These are phyloP conservation scores for Abrostola triplasia DNA, from an alignment of 2,888 invertebrate genomes.

Conservation along the genomic window DNA sequence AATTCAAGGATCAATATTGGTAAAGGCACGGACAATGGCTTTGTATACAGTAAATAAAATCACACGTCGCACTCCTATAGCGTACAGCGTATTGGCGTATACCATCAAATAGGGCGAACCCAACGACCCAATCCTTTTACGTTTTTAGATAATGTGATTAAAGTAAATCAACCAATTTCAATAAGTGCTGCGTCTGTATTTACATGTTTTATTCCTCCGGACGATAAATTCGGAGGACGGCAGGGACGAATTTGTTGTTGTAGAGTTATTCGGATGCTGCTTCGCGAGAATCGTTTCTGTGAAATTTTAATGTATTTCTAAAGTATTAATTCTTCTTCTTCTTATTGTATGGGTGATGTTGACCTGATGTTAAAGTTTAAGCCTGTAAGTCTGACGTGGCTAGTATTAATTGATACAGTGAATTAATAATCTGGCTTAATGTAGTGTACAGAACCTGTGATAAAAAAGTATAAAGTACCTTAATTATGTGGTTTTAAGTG, in stretches of 20 bases:
- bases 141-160: constrained; percentile 77
- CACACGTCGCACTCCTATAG: constrained; percentile 36
- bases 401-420: no score
- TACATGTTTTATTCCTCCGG: constrained; percentile 80
- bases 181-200: constrained; percentile 81
- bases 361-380: no score
- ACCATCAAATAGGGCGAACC: constrained; percentile 59
- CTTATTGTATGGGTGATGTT: no score
- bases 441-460: no score
- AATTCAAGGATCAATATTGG: neutral
- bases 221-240: constrained; percentile 47
- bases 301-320: constrained; percentile 27
- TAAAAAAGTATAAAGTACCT: no score
- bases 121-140: constrained; percentile 75
- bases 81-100: constrained; percentile 53
- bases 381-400: no score
- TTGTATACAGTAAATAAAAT: constrained; percentile 24
- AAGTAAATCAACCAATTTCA: constrained; percentile 86
- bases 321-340: no score
- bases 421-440: no score
- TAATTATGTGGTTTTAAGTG: no score
- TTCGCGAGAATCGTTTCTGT: constrained; percentile 26
- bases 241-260: constrained; percentile 39
- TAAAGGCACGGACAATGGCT: constrained; percentile 12
- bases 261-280: constrained; percentile 37